These are phyloP conservation scores for Poliocrania exsul DNA, from an alignment of 2,797 vertebrate species.

Conservation along the genomic window DNA sequence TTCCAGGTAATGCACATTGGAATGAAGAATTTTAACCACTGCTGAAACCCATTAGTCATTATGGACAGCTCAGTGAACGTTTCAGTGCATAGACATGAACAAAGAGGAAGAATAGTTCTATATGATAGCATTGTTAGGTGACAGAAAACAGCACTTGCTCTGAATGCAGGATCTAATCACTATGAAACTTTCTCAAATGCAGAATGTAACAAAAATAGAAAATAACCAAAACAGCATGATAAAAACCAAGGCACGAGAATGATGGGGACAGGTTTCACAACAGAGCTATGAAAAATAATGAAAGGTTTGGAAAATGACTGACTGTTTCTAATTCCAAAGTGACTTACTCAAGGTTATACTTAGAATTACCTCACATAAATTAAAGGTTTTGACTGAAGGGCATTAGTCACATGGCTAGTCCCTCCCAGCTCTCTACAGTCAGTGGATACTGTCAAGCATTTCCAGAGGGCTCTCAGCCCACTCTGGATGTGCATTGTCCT, in stretches of 20 bases:
- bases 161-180: background rate
- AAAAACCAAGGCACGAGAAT: background rate
- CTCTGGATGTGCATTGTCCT: background rate
- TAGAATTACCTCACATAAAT: background rate
- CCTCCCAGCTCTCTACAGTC: background rate
- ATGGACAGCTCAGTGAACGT: background rate
- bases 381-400: background rate
- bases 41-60: background rate
- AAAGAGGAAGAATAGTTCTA: background rate
- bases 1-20: background rate
- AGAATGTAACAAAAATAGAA: background rate
- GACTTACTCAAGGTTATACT: background rate
- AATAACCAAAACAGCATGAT: background rate
- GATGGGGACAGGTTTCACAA: background rate
- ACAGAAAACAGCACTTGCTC: background rate
- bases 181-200: background rate
- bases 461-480: background rate
- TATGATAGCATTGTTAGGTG: background rate
- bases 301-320: background rate
- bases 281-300: background rate
- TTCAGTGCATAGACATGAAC: background rate
- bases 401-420: background rate
- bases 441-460: background rate
- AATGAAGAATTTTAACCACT: conserved; percentile 1
- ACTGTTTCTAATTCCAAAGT: background rate